Base-by-base conservation (phyloP, 2,888 invertebrate species). In the Napeogenes inachia region DNA sequence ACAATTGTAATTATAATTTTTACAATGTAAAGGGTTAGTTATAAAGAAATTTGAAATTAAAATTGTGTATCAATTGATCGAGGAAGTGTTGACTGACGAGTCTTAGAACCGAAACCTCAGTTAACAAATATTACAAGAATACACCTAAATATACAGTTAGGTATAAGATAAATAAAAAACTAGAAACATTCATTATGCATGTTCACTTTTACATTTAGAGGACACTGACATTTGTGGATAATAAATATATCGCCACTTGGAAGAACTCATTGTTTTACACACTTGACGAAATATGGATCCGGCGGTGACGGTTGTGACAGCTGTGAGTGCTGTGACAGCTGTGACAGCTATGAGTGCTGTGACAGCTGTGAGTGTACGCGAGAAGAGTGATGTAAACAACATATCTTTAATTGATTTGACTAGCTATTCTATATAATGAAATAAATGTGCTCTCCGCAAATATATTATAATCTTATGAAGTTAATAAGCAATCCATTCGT, bases 41-140 rank as follows among this genome's bases (percentile, higher is more conserved):
- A 46, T 35, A 57, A 57, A 59, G 59, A 54, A 62, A 62, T 60
- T 69, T 62, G 59, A 76, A 81, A 85, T 86, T 86, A 86, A 78
- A 89, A 89, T 89, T 89, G 89, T 89, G 88, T 88, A 87, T 84
- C 75, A 84, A 87, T 83, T 75, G 76, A 81, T 75, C 66, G 78
- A 79, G 77, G 76, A 69, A 61, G 58, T 66, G 73, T 71, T 75
- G 70, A 66, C 78, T 77, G 83, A 82, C 74, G 84, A 70, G 72
- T 86, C 88, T 85, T 84, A 87, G 79, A 88, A 88, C 84, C 66
- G 87, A 87, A 77, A 80, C 84, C 81, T 78, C 85, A 78, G 75
- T 61, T 72, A 77, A 73, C 71, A 73, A 70, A 76, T 77, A 21
- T 77, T 77, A 80, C 75, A 80, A 75, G 69, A 73, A 73, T 77